Evolutionary conservation across 1,140 invertebrate genomes (phyloP), one percentile per base, ranked within the genome.

Genomic region (Drosophila biarmipes): DNA sequence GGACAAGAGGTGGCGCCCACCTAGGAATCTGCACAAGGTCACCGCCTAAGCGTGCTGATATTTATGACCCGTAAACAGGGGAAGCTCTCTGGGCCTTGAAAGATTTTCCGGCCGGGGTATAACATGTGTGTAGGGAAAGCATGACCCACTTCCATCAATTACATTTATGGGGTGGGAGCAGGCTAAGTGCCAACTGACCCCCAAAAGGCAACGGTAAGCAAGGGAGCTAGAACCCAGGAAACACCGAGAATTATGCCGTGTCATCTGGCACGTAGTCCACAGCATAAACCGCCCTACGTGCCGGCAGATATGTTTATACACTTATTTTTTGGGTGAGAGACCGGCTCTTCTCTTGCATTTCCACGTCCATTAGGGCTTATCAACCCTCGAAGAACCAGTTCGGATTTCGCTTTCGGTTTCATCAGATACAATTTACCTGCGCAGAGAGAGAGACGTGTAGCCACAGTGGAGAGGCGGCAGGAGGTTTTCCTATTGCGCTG

Each of bases 261-360:
- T 89, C 82, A 86, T 89, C 58, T 35, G 15, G 78, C 82, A 86
- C 82, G 82, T 86, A 86, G 84, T 31, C 74, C 84, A 80, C 43
- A 84, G 49, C 68, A 74, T 69, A 58, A 59, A 37, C 17, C 24
- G 81, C 63, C 78, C 78, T 89, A 82, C 82, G 82, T 86, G 81
- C 78, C 42, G 49, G 21, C 6, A 29, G 34, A 57, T 62, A 55
- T 45, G 46, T 49, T 27, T n/a, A 27, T 24, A 45, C 2, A 24
- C 24, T 14, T 67, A 37, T 68, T 21, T 68, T 53, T 29, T n/a
- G 6, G 17, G 24, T 34, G 59, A 24, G 40, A 67, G 58, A 66
- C n/a, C n/a, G 43, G 43, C 43, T n/a, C 6, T n/a, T 46, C 40
- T 19, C 40, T 11, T 5, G 15, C 15, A 19, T 11, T 42, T 42